phyloP scores from a whole-genome alignment of 2,797 vertebrate species.

The Acanthis flammea region DNA sequence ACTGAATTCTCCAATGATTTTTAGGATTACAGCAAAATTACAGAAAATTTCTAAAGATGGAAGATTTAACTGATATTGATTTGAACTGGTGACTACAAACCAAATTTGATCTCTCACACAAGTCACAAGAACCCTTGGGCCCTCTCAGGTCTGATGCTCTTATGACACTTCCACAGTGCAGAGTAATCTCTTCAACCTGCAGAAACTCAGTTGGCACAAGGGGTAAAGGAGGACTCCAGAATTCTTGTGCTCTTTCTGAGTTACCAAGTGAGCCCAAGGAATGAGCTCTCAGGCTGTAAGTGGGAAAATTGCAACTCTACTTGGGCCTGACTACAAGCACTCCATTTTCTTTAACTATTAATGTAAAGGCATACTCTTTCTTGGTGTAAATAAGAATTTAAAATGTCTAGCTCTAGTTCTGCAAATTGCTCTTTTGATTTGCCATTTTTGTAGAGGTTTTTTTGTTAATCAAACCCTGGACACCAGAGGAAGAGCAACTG shows the following conservation, averaged over 20 bases:
- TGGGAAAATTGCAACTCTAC: neutral
- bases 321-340: neutral
- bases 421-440: neutral
- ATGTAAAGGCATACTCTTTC: neutral
- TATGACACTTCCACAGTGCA: neutral
- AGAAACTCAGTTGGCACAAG: fast-evolving
- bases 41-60: neutral
- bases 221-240: neutral
- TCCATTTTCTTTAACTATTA: neutral
- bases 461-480: neutral
- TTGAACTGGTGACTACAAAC: neutral
- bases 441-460: neutral
- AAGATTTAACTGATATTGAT: neutral
- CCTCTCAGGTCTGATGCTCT: neutral
- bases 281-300: neutral
- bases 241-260: neutral
- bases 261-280: neutral
- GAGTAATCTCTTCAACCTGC: neutral
- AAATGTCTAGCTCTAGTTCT: neutral
- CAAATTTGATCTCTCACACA: neutral
- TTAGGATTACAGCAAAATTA: neutral
- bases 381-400: neutral
- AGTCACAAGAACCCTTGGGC: neutral
- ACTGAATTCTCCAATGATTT: neutral
- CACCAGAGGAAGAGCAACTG: neutral